A percentile compares a stretch with the other conserved stretches of the same genome.
Conservation (phyloP, 2,888 invertebrate genomes). For the Gibbula magus region DNA sequence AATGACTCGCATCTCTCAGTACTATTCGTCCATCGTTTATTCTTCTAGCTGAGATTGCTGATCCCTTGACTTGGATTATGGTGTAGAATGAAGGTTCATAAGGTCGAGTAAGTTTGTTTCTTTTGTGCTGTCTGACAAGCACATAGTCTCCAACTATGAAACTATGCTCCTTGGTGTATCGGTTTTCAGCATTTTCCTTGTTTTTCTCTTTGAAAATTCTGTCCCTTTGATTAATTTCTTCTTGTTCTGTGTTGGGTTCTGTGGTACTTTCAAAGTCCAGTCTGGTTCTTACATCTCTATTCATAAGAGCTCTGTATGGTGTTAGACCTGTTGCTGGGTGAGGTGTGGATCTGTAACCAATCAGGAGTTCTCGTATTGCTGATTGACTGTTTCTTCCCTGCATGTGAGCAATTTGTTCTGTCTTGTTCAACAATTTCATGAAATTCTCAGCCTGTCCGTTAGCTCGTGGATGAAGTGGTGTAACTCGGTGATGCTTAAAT, state of each 20-base stretch:
- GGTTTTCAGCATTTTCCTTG: not conserved
- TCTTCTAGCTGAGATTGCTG: slow-evolving; percentile 29
- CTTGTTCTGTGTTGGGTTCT: not conserved
- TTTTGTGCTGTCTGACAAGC: slow-evolving; percentile 23
- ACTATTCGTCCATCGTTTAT: slow-evolving; percentile 25
- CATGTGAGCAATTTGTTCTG: slow-evolving; percentile 28
- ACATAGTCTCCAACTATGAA: slow-evolving; percentile 32
- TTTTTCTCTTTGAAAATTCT: not conserved
- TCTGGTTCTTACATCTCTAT: slow-evolving; percentile 29
- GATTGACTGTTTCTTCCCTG: slow-evolving; percentile 13
- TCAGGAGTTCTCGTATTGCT: slow-evolving; percentile 37
- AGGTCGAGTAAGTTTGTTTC: slow-evolving; percentile 30
- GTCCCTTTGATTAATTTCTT: not conserved
- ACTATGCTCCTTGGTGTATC: slow-evolving; percentile 23
- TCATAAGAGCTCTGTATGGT: slow-evolving; percentile 34
- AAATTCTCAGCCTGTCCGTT: slow-evolving; percentile 40
- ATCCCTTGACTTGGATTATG: slow-evolving; percentile 27
- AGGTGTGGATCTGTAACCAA: slow-evolving; percentile 37
- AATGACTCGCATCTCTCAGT: slow-evolving; percentile 23
- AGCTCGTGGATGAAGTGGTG: slow-evolving; percentile 35
- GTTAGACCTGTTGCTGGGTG: slow-evolving; percentile 36
- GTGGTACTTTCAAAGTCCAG: slow-evolving; percentile 18
- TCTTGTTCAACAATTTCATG: slow-evolving; percentile 37
- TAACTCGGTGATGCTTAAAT: slow-evolving; percentile 35
- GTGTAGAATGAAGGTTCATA: slow-evolving; percentile 35